A percentile compares a stretch with the other conserved stretches of the same genome.
phyloP scores from a whole-genome alignment of 2,113 vertebrate species.

The Nyctibius bracteatus region DNA sequence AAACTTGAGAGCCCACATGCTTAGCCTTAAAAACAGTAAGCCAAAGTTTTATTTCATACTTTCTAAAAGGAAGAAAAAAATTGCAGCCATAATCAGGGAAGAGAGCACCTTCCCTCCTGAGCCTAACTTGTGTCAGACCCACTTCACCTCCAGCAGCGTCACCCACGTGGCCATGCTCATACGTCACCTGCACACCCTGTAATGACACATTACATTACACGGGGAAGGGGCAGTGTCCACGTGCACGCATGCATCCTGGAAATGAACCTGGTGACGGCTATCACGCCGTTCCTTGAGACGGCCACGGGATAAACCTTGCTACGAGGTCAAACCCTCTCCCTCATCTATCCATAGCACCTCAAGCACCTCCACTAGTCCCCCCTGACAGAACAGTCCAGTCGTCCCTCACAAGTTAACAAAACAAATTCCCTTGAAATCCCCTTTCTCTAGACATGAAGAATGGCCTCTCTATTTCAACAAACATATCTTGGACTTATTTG shows the following conservation, averaged over 20 bases:
- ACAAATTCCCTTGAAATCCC: not conserved
- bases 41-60: not conserved
- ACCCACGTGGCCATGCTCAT: fast-evolving
- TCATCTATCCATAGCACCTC: not conserved
- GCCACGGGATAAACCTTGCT: not conserved
- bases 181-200: not conserved
- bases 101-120: not conserved
- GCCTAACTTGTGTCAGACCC: not conserved
- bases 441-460: not conserved
- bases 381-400: not conserved
- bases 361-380: not conserved
- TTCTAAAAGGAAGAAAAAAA: not conserved
- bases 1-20: not conserved
- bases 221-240: not conserved
- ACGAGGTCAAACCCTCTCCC: not conserved
- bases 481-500: not conserved
- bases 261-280: not conserved
- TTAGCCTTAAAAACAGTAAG: not conserved
- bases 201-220: fast-evolving
- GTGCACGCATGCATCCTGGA: not conserved
- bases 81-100: not conserved
- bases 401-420: not conserved
- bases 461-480: not conserved
- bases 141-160: not conserved
- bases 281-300: fast-evolving